phyloP scores from a whole-genome alignment of 2,113 vertebrate species.

The Chloebia gouldiae region DNA sequence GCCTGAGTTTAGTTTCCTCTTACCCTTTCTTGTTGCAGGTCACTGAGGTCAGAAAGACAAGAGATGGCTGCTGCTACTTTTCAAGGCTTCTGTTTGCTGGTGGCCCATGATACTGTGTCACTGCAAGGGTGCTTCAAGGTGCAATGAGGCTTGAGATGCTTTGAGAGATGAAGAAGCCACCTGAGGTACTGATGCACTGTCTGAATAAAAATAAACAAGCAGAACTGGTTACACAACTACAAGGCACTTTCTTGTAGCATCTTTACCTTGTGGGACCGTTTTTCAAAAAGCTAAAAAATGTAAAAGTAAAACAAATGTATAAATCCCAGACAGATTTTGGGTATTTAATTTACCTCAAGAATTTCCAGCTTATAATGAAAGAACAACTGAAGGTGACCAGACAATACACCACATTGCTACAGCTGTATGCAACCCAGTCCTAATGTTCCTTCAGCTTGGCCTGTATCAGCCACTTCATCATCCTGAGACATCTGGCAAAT shows the following conservation, averaged over 20 bases:
- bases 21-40: background rate
- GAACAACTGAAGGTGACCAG: background rate
- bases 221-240: background rate
- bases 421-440: background rate
- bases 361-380: background rate
- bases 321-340: background rate
- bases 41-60: background rate
- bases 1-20: background rate
- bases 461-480: background rate
- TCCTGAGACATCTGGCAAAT: background rate
- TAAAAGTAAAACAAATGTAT: background rate
- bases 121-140: background rate
- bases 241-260: background rate
- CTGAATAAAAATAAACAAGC: background rate
- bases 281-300: background rate
- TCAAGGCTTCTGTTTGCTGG: background rate
- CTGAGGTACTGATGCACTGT: background rate
- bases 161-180: background rate
- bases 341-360: background rate
- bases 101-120: background rate
- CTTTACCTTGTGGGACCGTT: background rate
- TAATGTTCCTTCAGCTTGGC: background rate
- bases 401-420: background rate
- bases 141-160: background rate
- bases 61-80: background rate